Conservation (phyloP, 2,888 invertebrate genomes). For the Phasia obesa region DNA sequence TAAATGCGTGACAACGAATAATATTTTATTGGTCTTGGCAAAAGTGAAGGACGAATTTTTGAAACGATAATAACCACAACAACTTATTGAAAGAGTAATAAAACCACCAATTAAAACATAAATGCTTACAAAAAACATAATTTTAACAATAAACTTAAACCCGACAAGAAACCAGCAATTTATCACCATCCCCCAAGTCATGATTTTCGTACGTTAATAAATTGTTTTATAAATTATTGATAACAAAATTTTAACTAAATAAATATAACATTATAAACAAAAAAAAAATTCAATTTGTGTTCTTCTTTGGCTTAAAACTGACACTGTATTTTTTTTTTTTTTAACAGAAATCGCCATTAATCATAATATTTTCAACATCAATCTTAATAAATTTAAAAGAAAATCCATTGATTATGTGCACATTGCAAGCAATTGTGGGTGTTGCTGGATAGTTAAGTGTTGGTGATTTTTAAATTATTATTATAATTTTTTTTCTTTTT, state of each 20-base stretch:
- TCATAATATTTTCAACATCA: constrained; percentile 14
- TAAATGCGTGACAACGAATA: neutral
- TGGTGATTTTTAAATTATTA: neutral
- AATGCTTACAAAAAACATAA: no score
- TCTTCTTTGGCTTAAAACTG: neutral
- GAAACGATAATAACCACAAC: neutral
- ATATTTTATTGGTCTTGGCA: neutral
- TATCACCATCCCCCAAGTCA: no score
- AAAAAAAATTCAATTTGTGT: neutral
- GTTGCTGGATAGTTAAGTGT: neutral
- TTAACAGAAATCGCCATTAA: neutral
- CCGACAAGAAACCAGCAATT: no score
- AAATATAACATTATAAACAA: neutral
- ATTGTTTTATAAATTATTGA: no score
- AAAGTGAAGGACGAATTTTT: neutral
- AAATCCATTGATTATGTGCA: constrained; percentile 8
- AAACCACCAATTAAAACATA: neutral
- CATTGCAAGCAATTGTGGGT: neutral
- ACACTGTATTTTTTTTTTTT: no score
- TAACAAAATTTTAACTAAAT: no score
- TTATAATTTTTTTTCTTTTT: neutral
- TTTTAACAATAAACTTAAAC: no score
- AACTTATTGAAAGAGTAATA: neutral
- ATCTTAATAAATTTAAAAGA: constrained; percentile 8
- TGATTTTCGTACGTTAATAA: no score